Percentiles rank a stretch among this genome's conserved stretches.
Conservation (phyloP, 2,888 invertebrate species). For the Diaphora mendica region DNA sequence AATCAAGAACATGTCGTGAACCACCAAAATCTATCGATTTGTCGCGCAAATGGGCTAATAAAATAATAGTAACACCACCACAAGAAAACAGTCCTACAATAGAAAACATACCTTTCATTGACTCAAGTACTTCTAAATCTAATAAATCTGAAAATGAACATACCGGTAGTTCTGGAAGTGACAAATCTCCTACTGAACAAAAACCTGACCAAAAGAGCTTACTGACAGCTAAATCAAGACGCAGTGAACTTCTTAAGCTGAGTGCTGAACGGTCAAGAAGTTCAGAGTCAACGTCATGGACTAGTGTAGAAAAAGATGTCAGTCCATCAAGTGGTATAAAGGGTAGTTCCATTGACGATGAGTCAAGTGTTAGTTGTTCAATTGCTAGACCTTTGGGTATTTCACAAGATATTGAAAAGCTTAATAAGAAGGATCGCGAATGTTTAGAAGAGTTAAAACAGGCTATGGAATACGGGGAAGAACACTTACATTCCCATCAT, state of each 20-base stretch:
- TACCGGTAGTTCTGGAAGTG: slow-evolving; percentile 79
- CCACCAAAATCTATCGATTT: slow-evolving; percentile 70
- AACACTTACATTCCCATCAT: slow-evolving; percentile 78
- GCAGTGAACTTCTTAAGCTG: slow-evolving; percentile 87
- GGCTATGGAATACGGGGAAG: slow-evolving; percentile 85
- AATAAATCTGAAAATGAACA: slow-evolving; percentile 81
- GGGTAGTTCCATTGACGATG: slow-evolving; percentile 89
- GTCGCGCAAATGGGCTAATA: slow-evolving; percentile 81
- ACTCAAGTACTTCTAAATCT: slow-evolving; percentile 75
- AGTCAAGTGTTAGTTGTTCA: slow-evolving; percentile 92
- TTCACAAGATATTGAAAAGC: slow-evolving; percentile 90
- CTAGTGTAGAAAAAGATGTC: slow-evolving; percentile 91
- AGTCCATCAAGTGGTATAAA: slow-evolving; percentile 89
- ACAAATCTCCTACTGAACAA: slow-evolving; percentile 77
- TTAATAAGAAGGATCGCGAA: slow-evolving; percentile 88
- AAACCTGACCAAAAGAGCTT: slow-evolving; percentile 73
- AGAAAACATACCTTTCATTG: slow-evolving; percentile 84
- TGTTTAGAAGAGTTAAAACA: slow-evolving; percentile 87
- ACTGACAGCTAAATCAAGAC: slow-evolving; percentile 81
- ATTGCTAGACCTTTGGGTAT: slow-evolving; percentile 92
- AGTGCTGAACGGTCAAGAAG: slow-evolving; percentile 92
- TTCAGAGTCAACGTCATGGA: slow-evolving; percentile 93
- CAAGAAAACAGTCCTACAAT: slow-evolving; percentile 87
- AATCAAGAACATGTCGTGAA: slow-evolving; percentile 63
- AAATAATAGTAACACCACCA: slow-evolving; percentile 88